Evolutionary conservation across 2,888 invertebrate genomes (phyloP), one percentile per base, ranked within the genome.

Genomic region (Halictus ligatus): DNA sequence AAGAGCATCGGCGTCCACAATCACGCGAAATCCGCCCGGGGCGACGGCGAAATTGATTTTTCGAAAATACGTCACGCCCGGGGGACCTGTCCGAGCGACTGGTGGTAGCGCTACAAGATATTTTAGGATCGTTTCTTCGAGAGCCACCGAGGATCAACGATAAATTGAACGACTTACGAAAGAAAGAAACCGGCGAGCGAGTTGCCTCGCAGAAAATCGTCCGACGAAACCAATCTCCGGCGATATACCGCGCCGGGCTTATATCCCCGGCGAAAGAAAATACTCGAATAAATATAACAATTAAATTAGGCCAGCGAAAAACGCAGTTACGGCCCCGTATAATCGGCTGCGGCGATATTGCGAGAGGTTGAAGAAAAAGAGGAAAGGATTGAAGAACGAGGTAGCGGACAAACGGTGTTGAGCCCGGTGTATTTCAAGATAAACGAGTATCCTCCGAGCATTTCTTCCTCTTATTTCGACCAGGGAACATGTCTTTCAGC

Each of bases 21-120:
- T 84, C 75, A 79, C 64, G 74, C 72, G 40, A 73, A 25, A 15
- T 21, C n/a, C 75, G 87, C 72, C 89, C 88, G 58, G 60, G 82
- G 91, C 85, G 88, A 89, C 86, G 73, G 86, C 80, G 15, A 91
- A 91, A 91, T 91, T 91, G 91, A 91, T 91, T 91, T 91, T 89
- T 81, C 81, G 88, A 88, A 89, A 87, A 90, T 87, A 89, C 87
- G 78, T 84, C 81, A 48, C 29, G 90, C 89, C 89, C 50, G 81
- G 71, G 40, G 79, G 89, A 83, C 81, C 46, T 74, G 12, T 60
- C 35, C 75, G 87, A n/a, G 79, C 58, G 46, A 60, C 46, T 40
- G 75, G 64, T 74, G 72, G 54, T 75, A 78, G 78, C 74, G 69
- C 21, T 86, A 83, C 75, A 81, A 54, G 75, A 80, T 85, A 71